phyloP scores from a whole-genome alignment of 2,888 invertebrate genomes.

The Tetragonula carbonaria region DNA sequence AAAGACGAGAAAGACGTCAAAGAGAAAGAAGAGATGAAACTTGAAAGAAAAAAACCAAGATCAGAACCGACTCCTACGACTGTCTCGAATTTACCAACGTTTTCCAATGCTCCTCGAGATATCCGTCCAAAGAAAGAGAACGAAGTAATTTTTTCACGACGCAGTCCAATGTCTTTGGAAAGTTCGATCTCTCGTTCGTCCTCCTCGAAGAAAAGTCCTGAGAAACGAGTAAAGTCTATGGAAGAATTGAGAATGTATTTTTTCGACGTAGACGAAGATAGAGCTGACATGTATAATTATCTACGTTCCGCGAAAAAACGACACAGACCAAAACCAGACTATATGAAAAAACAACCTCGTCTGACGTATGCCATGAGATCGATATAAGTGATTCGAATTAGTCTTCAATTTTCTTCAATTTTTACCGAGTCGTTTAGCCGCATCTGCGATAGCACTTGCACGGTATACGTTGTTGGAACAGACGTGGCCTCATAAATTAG shows the following conservation, averaged over 20 bases:
- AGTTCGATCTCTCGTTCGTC: constrained; percentile 76
- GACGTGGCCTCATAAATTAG: too few relatives aligned
- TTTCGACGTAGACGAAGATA: constrained; percentile 92
- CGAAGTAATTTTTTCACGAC: constrained; percentile 74
- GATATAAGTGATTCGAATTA: constrained; percentile 89
- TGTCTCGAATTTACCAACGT: constrained; percentile 70
- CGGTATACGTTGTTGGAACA: constrained; percentile 88
- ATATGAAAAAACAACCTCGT: constrained; percentile 95
- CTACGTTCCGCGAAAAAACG: constrained; percentile 90
- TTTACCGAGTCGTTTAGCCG: constrained; percentile 92
- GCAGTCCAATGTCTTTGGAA: constrained; percentile 87
- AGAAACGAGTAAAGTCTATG: constrained; percentile 81
- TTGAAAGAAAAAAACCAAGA: constrained; percentile 70
- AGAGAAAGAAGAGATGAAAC: constrained; percentile 67
- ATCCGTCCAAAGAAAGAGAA: constrained; percentile 69
- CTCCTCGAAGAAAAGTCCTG: constrained; percentile 75
- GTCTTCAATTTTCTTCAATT: constrained; percentile 86
- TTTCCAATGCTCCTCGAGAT: constrained; percentile 72
- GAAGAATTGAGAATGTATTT: constrained; percentile 88
- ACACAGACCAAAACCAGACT: constrained; percentile 90
- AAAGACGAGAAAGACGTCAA: constrained; percentile 71
- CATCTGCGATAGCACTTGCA: constrained; percentile 92
- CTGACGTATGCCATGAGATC: constrained; percentile 92
- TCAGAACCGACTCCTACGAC: constrained; percentile 85
- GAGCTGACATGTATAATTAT: constrained; percentile 92